Conservation (phyloP, 2,797 vertebrate genomes). For the Enteromius radiatus region DNA sequence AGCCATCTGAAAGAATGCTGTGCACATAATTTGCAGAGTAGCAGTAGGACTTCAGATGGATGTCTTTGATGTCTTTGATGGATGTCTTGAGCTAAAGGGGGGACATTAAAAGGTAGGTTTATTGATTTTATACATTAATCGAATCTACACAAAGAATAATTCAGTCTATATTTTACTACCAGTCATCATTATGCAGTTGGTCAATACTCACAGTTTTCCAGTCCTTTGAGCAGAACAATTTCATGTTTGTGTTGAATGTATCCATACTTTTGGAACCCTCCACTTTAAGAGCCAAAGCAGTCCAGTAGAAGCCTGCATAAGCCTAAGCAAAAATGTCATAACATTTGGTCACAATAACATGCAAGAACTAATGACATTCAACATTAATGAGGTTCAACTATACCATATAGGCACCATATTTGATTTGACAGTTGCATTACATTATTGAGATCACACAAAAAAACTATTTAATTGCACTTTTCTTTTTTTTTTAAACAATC, state of each 20-base stretch:
- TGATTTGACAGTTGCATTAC: background rate
- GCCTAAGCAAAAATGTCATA: conserved; percentile 74
- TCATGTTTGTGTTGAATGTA: conserved; percentile 78
- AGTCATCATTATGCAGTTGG: background rate
- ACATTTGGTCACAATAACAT: background rate
- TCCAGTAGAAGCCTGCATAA: conserved; percentile 91
- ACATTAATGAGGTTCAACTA: background rate
- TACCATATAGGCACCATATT: background rate
- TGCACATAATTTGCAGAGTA: conserved; percentile 87
- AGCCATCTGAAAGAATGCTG: conserved; percentile 84
- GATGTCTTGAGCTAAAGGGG: conserved; percentile 76
- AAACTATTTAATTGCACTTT: no score
- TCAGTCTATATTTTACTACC: background rate
- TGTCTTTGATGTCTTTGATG: conserved; percentile 66
- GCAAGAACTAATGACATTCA: background rate
- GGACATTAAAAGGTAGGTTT: background rate
- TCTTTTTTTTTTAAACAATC: no score
- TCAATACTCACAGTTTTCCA: conserved; percentile 82
- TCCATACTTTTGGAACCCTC: conserved; percentile 77
- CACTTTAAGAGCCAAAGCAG: conserved; percentile 77
- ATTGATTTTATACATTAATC: background rate
- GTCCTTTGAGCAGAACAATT: conserved; percentile 79
- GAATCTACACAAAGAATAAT: background rate
- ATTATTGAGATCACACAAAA: background rate
- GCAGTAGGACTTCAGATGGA: conserved; percentile 85